A percentile compares a stretch with the other conserved stretches of the same genome.
phyloP scores from a whole-genome alignment of 2,888 invertebrate genomes.

The Chironomus riparius region DNA sequence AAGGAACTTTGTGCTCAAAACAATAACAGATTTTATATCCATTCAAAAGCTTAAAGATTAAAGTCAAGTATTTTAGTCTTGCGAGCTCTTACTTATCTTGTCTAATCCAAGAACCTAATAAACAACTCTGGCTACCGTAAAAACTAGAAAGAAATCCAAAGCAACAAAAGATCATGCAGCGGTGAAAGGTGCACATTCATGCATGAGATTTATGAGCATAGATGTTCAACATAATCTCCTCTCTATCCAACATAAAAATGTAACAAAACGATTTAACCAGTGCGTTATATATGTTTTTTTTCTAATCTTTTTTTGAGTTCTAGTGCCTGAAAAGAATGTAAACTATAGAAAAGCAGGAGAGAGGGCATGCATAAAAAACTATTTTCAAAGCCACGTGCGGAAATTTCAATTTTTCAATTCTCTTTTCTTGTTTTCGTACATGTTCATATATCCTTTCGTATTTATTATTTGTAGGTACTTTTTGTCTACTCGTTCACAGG shows the following conservation, averaged over 20 bases:
- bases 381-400: slow-evolving; percentile 23
- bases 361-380: not conserved
- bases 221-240: not conserved
- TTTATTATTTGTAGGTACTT: no score
- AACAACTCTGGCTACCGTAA: no score
- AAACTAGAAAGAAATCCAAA: not conserved
- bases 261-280: not conserved
- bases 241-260: not conserved
- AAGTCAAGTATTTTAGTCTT: no score
- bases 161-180: not conserved
- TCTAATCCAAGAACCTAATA: no score
- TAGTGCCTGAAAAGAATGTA: not conserved
- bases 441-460: no score
- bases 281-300: not conserved
- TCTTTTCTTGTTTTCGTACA: not conserved
- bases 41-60: no score
- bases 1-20: no score
- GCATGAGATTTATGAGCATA: not conserved
- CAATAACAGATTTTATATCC: no score
- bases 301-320: not conserved
- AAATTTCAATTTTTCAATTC: slow-evolving; percentile 7
- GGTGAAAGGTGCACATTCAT: not conserved
- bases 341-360: not conserved
- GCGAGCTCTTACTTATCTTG: no score
- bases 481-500: no score